Evolutionary conservation across 2,888 invertebrate genomes (phyloP).

Genomic region (Encarsia formosa): DNA sequence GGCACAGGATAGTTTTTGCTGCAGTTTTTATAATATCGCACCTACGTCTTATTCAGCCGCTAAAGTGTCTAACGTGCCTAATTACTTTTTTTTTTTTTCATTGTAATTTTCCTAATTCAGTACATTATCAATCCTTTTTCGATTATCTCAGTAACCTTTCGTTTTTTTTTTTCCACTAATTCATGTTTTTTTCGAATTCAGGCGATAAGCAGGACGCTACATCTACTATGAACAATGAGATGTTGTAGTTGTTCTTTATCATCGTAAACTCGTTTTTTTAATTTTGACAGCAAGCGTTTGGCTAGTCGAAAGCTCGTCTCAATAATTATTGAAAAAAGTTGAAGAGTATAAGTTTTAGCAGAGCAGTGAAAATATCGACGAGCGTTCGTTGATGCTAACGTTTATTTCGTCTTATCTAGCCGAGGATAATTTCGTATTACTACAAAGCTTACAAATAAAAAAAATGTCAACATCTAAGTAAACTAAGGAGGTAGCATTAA

Average conservation of each 20-base stretch:
- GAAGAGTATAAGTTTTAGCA: too few relatives aligned
- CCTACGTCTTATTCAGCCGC: conserved; percentile 38
- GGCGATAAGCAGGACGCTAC: too few relatives aligned
- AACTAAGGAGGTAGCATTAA: conserved; percentile 23
- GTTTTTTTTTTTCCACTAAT: too few relatives aligned
- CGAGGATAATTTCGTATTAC: conserved; percentile 15
- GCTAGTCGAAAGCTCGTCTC: too few relatives aligned
- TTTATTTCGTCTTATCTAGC: conserved; percentile 8
- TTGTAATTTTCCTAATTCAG: conserved; percentile 4
- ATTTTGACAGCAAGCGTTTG: too few relatives aligned
- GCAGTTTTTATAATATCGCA: conserved; percentile 41
- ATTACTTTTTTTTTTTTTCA: conserved; percentile 10
- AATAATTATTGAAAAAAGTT: too few relatives aligned
- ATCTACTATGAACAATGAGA: too few relatives aligned
- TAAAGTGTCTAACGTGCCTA: conserved; percentile 31
- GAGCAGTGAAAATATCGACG: too few relatives aligned
- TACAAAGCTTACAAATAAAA: conserved; percentile 26
- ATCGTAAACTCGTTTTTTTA: too few relatives aligned
- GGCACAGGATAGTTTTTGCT: conserved; percentile 51
- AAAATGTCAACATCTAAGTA: conserved; percentile 26
- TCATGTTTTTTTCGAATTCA: too few relatives aligned
- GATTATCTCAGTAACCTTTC: too few relatives aligned
- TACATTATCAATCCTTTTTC: neutral
- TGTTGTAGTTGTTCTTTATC: too few relatives aligned
- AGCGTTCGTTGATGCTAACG: neutral